Evolutionary conservation across 2,888 invertebrate genomes (phyloP).

Genomic region (Pandemis heparana): DNA sequence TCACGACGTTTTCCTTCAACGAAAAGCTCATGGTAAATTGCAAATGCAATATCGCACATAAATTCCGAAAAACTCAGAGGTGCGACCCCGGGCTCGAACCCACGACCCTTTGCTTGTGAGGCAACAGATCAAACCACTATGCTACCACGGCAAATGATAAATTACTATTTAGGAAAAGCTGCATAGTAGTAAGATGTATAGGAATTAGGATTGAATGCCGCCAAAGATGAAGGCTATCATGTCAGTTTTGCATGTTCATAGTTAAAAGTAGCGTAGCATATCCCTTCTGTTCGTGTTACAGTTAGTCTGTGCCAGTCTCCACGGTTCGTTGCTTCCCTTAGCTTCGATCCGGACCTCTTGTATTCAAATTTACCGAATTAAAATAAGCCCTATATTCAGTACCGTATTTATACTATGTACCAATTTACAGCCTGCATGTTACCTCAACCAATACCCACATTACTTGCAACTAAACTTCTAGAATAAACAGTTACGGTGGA

Average conservation of each 20-base stretch:
- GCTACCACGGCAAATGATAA: too few species aligned
- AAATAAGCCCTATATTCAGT: conserved; percentile 23
- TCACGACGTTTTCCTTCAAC: too few species aligned
- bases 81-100: too few species aligned
- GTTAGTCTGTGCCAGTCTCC: conserved; percentile 61
- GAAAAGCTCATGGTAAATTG: too few species aligned
- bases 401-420: conserved; percentile 8
- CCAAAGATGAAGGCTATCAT: not conserved
- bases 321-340: conserved; percentile 57
- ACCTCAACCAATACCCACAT: not conserved
- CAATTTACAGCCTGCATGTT: conserved; percentile 1
- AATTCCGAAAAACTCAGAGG: too few species aligned
- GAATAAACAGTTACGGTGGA: conserved; percentile 3
- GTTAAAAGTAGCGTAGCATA: conserved; percentile 6
- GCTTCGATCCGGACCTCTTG: conserved; percentile 55
- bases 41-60: too few species aligned
- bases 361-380: conserved; percentile 51
- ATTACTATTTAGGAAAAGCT: too few species aligned
- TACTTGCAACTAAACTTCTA: not conserved
- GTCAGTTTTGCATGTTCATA: not conserved
- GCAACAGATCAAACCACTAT: too few species aligned
- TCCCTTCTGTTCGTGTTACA: conserved; percentile 54
- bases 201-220: not conserved
- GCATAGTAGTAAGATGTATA: too few species aligned
- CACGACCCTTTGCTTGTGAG: too few species aligned